Base-by-base conservation (phyloP, 2,888 invertebrate species). In the Drosophila tanythrix region DNA sequence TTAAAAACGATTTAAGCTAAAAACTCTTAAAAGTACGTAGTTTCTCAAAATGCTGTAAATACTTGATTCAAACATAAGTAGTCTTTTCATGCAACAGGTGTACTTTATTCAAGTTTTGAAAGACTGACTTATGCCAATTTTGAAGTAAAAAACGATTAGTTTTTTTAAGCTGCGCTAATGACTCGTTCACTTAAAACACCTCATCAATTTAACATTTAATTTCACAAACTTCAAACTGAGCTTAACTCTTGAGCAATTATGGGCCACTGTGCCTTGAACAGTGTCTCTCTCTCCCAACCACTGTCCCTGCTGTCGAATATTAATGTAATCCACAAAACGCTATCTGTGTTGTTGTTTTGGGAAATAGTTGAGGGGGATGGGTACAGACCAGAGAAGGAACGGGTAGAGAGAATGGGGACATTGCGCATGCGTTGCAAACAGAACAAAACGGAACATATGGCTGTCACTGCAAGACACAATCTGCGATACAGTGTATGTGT, bases 241-340 rank as follows among this genome's bases (percentile, higher is more conserved):
- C 51, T 40, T 15, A 35, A n/a, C n/a, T 25, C 25, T 36, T 48
- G 35, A n/a, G 18, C 36, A 50, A 51, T 18, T 57, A n/a, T 15
- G n/a, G 35, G 48, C 82, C 89, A 85, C 77, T 79, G 85, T 85
- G 51, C 66, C 53, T 40, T 70, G 68, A 35, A 74, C 79, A 75
- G 64, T 50, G 51, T 63, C 33, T 35, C 21, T 43, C 50, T 27
- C 27, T 27, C 18, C 27, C 27, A 15, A 11, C 29, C 18, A 5
- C 18, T 18, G 18, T 31, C 29, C 2, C 58, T 55, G 52, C 60
- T 69, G 55, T 76, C 71, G 66, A 61, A 70, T 66, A 76, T 79
- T 70, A 75, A 69, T 83, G 85, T 89, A 79, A 82, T 77, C 85
- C 84, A 83, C 73, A 71, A 74, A 76, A 65, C 51, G 72, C 70